phyloP scores from a whole-genome alignment of 2,113 vertebrate genomes.

The Muntiacus muntjak region DNA sequence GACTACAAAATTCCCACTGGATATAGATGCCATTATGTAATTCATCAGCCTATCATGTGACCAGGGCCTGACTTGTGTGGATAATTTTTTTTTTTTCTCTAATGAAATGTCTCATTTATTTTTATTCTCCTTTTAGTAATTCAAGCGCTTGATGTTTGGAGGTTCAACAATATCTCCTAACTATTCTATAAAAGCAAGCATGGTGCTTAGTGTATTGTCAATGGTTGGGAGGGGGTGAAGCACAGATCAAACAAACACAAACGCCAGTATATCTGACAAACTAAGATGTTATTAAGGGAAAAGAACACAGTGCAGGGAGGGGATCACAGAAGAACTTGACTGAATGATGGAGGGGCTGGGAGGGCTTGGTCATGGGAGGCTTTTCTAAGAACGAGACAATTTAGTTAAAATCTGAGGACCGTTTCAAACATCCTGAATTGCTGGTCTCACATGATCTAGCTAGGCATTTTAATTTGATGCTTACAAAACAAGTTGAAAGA shows the following conservation, averaged over 20 bases:
- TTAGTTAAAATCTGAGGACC: not conserved
- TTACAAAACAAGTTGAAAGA: not conserved
- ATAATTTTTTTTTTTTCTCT: not conserved
- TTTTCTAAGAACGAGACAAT: not conserved
- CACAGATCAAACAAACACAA: not conserved
- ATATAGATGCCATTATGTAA: not conserved
- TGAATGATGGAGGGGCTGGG: fast-evolving
- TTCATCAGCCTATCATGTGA: too few species aligned
- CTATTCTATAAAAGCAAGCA: not conserved
- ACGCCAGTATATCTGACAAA: fast-evolving
- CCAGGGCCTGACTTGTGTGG: not conserved
- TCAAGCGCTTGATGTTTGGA: not conserved
- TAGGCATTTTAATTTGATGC: not conserved
- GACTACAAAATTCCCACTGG: not conserved
- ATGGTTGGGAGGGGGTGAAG: not conserved
- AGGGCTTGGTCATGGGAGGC: not conserved
- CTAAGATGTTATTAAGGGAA: not conserved
- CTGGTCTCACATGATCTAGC: not conserved
- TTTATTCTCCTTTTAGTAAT: not conserved
- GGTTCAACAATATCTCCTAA: not conserved
- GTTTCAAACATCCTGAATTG: not conserved
- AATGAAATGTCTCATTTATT: not conserved
- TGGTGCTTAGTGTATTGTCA: not conserved
- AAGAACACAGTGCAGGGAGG: not conserved
- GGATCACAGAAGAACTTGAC: not conserved